Evolutionary conservation across 2,888 invertebrate genomes (phyloP), one percentile per base, ranked within the genome.

Genomic region (Dermolepida albohirtum): DNA sequence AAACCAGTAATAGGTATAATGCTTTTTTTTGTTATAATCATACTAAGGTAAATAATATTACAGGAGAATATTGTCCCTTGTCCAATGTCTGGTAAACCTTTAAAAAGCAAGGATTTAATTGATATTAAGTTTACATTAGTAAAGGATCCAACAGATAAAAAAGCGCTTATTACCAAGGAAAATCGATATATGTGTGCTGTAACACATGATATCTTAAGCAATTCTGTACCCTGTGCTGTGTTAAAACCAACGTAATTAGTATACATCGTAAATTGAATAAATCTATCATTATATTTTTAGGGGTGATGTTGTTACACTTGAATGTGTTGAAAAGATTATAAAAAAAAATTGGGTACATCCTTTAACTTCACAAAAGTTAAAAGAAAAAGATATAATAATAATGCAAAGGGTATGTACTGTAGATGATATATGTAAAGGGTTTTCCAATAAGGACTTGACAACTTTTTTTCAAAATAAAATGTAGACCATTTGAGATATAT

Each of bases 301-400:
- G 0, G 98, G 98, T 1, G 91, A 95, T 85, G 95, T 99, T 5
- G 93, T 99, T 1, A 98, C 98, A 0, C 88, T 95, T 89, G 97
- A 98, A 81, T 98, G 97, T 84, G 91, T 97, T 4, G 97, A 98
- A 77, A 97, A 96, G 80, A 87, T 99, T 12, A 95, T 99, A 64
- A 96, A 93, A 78, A 97, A 95, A 78, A 98, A 99, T 81, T 96
- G 96, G 97, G 85, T 94, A 17, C 97, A 99, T 85, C 99, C 99
- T 0, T 86, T 97, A 17, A 97, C 94, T 59, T 91, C 90, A 64
- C 89, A 93, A 69, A 93, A 92, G 80, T 81, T 97, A 5, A 91
- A 88, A 57, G 96, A 97, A 71, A 92, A 90, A 75, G 99, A 99
- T 79, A 95, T 99, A 29, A 97, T 99, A 78, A 87, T 88, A 5